Conservation (phyloP, 2,888 invertebrate species). For the Synanthedon tipuliformis region DNA sequence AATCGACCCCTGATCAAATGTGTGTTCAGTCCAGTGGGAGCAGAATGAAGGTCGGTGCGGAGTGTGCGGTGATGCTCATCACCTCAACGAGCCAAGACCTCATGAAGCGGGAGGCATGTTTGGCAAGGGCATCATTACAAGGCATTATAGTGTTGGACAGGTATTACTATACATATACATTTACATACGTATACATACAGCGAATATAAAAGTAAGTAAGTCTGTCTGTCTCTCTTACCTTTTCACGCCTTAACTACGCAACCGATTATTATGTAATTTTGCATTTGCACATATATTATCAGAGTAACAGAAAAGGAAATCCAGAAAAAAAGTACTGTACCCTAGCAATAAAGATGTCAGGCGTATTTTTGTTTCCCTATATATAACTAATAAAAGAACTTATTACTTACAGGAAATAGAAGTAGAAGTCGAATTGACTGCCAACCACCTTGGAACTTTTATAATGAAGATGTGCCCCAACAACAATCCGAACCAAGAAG, state of each 20-base stretch:
- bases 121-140: slow-evolving; percentile 86
- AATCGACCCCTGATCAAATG: background rate
- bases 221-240: too few relatives aligned
- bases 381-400: background rate
- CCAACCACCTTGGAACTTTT: slow-evolving; percentile 90
- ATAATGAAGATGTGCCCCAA: slow-evolving; percentile 88
- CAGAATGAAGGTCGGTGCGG: slow-evolving; percentile 89
- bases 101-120: slow-evolving; percentile 91
- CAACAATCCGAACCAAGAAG: slow-evolving; percentile 82
- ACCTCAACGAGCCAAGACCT: slow-evolving; percentile 77
- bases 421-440: slow-evolving; percentile 87
- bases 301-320: too few relatives aligned
- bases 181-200: too few relatives aligned
- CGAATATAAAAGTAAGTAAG: too few relatives aligned
- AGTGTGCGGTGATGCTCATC: slow-evolving; percentile 88
- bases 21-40: slow-evolving; percentile 82
- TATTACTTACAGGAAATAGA: slow-evolving; percentile 75
- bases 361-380: slow-evolving; percentile 2
- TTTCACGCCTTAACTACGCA: too few relatives aligned
- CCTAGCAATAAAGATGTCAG: too few relatives aligned
- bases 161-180: slow-evolving; percentile 31
- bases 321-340: too few relatives aligned
- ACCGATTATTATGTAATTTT: too few relatives aligned
- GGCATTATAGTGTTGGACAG: slow-evolving; percentile 86
- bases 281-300: too few relatives aligned